Base-by-base conservation (phyloP, 2,113 vertebrate species). In the Tichodroma muraria region DNA sequence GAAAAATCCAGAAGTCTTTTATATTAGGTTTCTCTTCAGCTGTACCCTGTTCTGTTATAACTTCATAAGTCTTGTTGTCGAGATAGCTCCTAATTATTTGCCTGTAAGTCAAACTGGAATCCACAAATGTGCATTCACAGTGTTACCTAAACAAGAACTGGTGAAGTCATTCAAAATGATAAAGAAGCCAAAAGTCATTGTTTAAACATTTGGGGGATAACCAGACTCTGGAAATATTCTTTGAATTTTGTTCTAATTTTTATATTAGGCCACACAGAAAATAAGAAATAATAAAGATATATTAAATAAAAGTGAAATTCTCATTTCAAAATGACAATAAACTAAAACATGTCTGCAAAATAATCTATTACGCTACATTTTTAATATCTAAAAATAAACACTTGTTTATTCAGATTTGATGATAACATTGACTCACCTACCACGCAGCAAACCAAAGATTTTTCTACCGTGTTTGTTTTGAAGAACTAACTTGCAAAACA, bases 361-460 rank as follows among this genome's bases (percentile, higher is more conserved):
- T 60, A 42, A 23, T 49, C 17, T 75, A n/a, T 61, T 52, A 37
- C 93, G 64, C 33, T 91, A 24, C 60, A 24, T 78, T 77, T 80
- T 91, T 33, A 66, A 83, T 75, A 70, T n/a, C 75, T 85, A 88
- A 95, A 95, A 93, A 94, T 89, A 94, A 93, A 95, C 20, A 38
- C 24, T 79, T 94, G 90, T 65, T 96, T 97, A 68, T 88, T 97
- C 78, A 47, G 47, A 92, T 96, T 94, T 93, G 90, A 33, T 94
- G 81, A 96, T 97, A 96, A 84, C 85, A 84, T 76, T 97, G 95
- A 94, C 94, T 94, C 95, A 96, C 31, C 84, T 81, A 76, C 84
- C 68, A 60, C 3, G 0, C 49, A 95, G 89, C 44, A 96, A 96
- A 80, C 80, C 83, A 57, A 88, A 80, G 80, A 92, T 92, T 97